These are phyloP conservation scores for Pogonognathellus flavescens DNA, from an alignment of 1,140 invertebrate species.

Conservation along the genomic window DNA sequence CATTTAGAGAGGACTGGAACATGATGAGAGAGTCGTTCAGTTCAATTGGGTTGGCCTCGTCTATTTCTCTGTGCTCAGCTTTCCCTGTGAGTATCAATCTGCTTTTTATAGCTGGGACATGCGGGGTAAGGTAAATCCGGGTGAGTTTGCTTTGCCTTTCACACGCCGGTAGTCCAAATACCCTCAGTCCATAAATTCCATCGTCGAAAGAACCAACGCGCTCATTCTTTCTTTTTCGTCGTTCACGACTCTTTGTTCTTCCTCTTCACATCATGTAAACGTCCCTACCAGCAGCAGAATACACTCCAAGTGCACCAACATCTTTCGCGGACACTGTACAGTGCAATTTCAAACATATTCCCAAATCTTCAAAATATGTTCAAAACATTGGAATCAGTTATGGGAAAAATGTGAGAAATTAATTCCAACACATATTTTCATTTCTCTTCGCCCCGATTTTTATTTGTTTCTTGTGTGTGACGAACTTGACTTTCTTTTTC, in stretches of 20 bases:
- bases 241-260: conserved; percentile 14
- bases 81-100: conserved; percentile 50
- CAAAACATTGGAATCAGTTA: not conserved
- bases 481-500: too few relatives aligned
- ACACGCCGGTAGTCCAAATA: conserved; percentile 60
- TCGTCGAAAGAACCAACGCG: conserved; percentile 50
- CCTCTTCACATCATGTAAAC: not conserved
- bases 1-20: not conserved
- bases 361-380: not conserved
- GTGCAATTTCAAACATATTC: not conserved
- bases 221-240: conserved; percentile 38
- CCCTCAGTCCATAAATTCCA: conserved; percentile 60
- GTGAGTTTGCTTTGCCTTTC: conserved; percentile 61
- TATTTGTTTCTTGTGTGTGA: too few relatives aligned
- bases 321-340: not conserved
- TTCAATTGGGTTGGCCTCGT: conserved; percentile 11
- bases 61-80: conserved; percentile 12
- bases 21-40: not conserved
- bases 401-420: not conserved
- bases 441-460: too few relatives aligned
- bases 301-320: not conserved
- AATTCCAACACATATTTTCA: too few relatives aligned
- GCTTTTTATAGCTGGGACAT: conserved; percentile 56
- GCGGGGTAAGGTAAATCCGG: conserved; percentile 60
- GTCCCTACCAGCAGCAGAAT: not conserved